Evolutionary conservation across 2,888 invertebrate species (phyloP).

Genomic region (Oconnorella tubifera): DNA sequence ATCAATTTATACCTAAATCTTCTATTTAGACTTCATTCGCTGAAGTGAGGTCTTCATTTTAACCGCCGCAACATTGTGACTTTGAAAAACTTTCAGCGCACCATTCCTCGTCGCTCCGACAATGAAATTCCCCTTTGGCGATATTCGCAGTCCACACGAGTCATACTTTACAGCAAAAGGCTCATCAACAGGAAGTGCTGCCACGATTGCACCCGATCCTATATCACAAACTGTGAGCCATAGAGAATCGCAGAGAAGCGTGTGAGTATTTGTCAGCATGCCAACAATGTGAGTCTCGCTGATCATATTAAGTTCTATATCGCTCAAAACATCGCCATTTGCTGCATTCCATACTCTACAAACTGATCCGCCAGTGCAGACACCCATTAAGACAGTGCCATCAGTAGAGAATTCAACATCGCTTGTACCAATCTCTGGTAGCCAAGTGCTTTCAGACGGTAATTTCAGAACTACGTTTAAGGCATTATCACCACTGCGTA

Average conservation of each 20-base stretch:
- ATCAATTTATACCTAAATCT: neutral
- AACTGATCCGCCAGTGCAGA: conserved; percentile 16
- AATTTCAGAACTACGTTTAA: conserved; percentile 17
- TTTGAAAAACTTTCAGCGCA: conserved; percentile 22
- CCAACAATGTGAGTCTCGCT: conserved; percentile 22
- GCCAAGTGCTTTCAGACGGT: conserved; percentile 17
- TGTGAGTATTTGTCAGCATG: conserved; percentile 36
- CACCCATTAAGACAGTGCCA: conserved; percentile 33
- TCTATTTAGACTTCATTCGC: conserved; percentile 28
- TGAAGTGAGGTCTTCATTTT: conserved; percentile 31
- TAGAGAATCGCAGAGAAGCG: conserved; percentile 22
- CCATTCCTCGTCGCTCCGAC: conserved; percentile 21
- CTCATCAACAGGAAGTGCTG: conserved; percentile 22
- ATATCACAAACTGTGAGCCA: conserved; percentile 28
- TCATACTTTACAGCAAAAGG: conserved; percentile 11
- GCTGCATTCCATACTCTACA: conserved; percentile 35
- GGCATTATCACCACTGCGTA: conserved; percentile 28
- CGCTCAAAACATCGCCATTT: conserved; percentile 34
- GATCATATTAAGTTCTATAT: conserved; percentile 14
- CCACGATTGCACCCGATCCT: conserved; percentile 24
- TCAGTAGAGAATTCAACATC: conserved; percentile 32
- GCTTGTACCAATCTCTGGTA: conserved; percentile 14
- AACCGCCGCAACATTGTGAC: conserved; percentile 28
- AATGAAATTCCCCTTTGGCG: conserved; percentile 27
- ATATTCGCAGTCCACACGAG: conserved; percentile 19